Evolutionary conservation across 2,888 invertebrate genomes (phyloP).

Genomic region (Drepanosiphum platanoidis): DNA sequence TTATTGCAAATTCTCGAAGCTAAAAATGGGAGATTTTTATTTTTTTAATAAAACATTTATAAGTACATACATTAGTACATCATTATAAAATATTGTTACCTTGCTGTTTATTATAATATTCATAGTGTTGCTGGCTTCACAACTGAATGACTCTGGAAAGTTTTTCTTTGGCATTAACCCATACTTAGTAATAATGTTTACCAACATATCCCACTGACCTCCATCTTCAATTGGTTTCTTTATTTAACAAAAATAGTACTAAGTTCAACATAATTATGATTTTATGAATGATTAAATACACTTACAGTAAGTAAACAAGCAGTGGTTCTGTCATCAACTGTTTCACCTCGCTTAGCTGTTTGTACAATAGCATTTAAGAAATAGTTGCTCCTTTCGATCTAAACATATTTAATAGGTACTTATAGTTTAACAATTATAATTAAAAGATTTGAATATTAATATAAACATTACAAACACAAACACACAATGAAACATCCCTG

Average conservation of each 20-base stretch:
- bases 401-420: slow-evolving; percentile 62
- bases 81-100: no score
- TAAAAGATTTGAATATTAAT: background rate
- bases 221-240: slow-evolving; percentile 86
- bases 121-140: slow-evolving; percentile 79
- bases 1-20: slow-evolving; percentile 84
- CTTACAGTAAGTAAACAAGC: slow-evolving; percentile 78
- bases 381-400: slow-evolving; percentile 86
- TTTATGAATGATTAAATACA: slow-evolving; percentile 59
- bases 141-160: slow-evolving; percentile 85
- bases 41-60: slow-evolving; percentile 22
- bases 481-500: no score
- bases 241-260: slow-evolving; percentile 62
- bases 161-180: slow-evolving; percentile 89
- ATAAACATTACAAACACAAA: no score
- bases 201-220: slow-evolving; percentile 94
- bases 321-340: slow-evolving; percentile 81
- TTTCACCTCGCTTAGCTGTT: slow-evolving; percentile 78
- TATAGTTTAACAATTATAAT: background rate
- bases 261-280: background rate
- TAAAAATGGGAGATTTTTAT: slow-evolving; percentile 67
- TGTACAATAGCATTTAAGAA: slow-evolving; percentile 84
- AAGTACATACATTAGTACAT: no score
- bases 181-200: slow-evolving; percentile 85
- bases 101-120: slow-evolving; percentile 84